Percentiles rank a stretch among this genome's conserved stretches.
Evolutionary conservation across 2,888 invertebrate genomes (phyloP).

Genomic region (Linnaemya vulpina): DNA sequence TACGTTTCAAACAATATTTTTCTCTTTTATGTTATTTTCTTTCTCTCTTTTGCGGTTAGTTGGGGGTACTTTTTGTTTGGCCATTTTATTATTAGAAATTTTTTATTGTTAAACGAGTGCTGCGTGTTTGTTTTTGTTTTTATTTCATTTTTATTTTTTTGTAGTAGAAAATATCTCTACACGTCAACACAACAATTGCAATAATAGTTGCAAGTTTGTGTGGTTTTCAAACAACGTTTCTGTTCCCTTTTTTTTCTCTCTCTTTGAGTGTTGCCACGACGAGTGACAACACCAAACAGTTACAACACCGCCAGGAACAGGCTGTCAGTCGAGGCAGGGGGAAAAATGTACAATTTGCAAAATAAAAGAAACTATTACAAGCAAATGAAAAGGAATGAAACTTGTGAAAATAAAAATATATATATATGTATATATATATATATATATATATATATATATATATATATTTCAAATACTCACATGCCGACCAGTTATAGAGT

Average conservation of each 20-base stretch:
- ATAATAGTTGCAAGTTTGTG: conserved; percentile 26
- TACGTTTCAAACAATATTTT: conserved; percentile 10
- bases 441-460: too few species aligned
- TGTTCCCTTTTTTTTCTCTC: neutral
- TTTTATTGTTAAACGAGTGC: neutral
- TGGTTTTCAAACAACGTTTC: conserved; percentile 19
- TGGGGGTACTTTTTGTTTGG: conserved; percentile 33
- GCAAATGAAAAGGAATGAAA: conserved; percentile 28
- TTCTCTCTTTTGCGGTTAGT: conserved; percentile 22
- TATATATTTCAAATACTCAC: neutral
- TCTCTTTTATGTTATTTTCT: neutral
- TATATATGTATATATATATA: too few species aligned
- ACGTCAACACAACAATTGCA: conserved; percentile 60
- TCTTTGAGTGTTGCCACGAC: conserved; percentile 19
- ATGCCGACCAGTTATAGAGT: conserved; percentile 39
- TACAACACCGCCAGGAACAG: conserved; percentile 68
- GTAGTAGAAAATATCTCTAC: conserved; percentile 42
- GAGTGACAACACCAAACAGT: conserved; percentile 56
- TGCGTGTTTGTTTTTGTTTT: too few species aligned
- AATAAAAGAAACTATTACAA: conserved; percentile 32
- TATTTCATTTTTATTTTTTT: conserved; percentile 45
- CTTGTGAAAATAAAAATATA: neutral
- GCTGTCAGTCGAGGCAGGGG: conserved; percentile 54
- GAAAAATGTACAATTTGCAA: conserved; percentile 8
- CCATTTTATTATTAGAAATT: neutral